phyloP scores from a whole-genome alignment of 2,888 invertebrate genomes.

The Drosophila neoperkinsi region DNA sequence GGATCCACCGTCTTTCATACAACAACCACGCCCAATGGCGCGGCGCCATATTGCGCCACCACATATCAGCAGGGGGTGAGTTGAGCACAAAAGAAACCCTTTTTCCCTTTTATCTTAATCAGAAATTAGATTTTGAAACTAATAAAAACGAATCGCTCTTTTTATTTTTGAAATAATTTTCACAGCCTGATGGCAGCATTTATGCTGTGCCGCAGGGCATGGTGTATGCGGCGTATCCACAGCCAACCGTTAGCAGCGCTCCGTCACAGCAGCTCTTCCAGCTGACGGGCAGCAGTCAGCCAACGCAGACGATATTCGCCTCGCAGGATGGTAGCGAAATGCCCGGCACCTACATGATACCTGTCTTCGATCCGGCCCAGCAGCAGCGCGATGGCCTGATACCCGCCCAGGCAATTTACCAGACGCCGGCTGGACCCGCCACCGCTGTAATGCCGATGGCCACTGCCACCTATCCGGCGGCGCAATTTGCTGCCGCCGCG shows the following conservation, averaged over 20 bases:
- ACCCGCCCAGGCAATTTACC: conserved; percentile 83
- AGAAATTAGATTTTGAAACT: not conserved
- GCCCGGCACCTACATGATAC: conserved; percentile 84
- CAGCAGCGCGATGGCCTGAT: conserved; percentile 82
- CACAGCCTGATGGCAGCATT: conserved; percentile 85
- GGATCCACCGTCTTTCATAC: conserved; percentile 84
- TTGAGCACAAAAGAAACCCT: not conserved
- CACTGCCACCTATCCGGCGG: conserved; percentile 82
- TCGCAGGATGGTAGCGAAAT: conserved; percentile 82
- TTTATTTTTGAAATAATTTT: not conserved
- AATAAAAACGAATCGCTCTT: not conserved
- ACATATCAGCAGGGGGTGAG: conserved; percentile 85
- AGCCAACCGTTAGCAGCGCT: conserved; percentile 73
- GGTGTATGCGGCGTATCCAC: conserved; percentile 85
- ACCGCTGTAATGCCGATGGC: conserved; percentile 83
- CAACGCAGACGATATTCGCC: conserved; percentile 61
- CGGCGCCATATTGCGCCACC: conserved; percentile 83
- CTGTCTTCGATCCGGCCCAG: conserved; percentile 84
- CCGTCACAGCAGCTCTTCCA: conserved; percentile 70
- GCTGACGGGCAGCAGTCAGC: conserved; percentile 64
- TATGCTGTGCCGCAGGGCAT: conserved; percentile 85
- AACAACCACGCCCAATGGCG: conserved; percentile 78
- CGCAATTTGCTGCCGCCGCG: conserved; percentile 81
- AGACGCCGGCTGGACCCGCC: conserved; percentile 75
- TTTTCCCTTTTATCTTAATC: not conserved